Conservation (phyloP, 2,797 vertebrate genomes). For the Potorous gilbertii region DNA sequence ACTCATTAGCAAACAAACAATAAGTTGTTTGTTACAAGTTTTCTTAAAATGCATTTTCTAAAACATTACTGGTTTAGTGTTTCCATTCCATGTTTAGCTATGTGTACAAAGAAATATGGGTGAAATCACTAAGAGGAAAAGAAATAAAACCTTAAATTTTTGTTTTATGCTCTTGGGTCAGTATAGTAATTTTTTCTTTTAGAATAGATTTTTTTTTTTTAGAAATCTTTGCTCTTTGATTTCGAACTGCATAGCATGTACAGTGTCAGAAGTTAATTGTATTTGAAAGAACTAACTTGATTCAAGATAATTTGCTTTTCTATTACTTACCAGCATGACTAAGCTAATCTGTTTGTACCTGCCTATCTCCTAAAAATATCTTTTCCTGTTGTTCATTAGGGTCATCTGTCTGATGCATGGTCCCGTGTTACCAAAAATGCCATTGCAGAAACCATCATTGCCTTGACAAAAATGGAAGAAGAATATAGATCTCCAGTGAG, state of each 20-base stretch:
- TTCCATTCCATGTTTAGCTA: constrained; percentile 33
- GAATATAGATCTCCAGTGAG: constrained; percentile 97
- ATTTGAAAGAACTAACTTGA: constrained; percentile 25
- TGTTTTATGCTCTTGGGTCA: constrained; percentile 47
- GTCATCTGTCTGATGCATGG: constrained; percentile 98
- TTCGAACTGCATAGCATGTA: constrained; percentile 4
- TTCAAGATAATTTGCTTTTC: constrained; percentile 24
- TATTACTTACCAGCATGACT: constrained; percentile 2
- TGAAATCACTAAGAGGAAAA: constrained; percentile 4
- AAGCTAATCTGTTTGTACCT: constrained; percentile 28
- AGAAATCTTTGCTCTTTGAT: constrained; percentile 27
- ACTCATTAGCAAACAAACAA: not conserved
- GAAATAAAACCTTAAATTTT: constrained; percentile 36
- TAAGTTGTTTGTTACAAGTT: constrained; percentile 25
- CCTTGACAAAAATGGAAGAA: constrained; percentile 99
- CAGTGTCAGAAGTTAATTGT: not conserved
- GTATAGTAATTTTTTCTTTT: constrained; percentile 43
- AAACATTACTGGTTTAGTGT: constrained; percentile 1
- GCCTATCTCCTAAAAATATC: constrained; percentile 40
- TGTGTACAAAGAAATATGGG: constrained; percentile 15
- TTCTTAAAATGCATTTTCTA: constrained; percentile 44
- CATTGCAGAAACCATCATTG: constrained; percentile 99
- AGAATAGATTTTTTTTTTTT: constrained; percentile 48
- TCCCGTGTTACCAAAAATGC: constrained; percentile 99
- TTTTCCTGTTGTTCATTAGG: constrained; percentile 85